Percentiles rank a stretch among this genome's conserved stretches.
Conservation (phyloP, 2,888 invertebrate genomes). For the Pomacea canaliculata region DNA sequence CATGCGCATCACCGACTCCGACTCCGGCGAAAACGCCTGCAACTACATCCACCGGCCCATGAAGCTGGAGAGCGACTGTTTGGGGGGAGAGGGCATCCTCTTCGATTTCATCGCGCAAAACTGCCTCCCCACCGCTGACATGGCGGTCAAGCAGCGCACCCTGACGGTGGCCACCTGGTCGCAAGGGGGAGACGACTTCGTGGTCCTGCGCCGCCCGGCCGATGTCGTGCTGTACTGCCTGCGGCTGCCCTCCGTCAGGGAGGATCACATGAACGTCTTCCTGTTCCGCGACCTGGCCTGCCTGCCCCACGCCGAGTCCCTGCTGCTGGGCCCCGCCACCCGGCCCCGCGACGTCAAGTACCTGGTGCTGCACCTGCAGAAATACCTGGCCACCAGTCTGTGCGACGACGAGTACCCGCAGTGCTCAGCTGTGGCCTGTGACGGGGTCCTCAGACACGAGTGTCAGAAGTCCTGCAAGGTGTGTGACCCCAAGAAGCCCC, state of each 20-base stretch:
- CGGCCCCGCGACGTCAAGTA: conserved; percentile 23
- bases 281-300: conserved; percentile 53
- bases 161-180: conserved; percentile 52
- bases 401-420: conserved; percentile 59
- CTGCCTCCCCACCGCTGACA: conserved; percentile 44
- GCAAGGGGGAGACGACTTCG: conserved; percentile 42
- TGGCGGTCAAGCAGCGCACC: conserved; percentile 45
- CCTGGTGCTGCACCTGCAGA: conserved; percentile 44
- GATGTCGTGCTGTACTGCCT: conserved; percentile 49
- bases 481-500: conserved; percentile 45
- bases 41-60: conserved; percentile 59
- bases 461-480: conserved; percentile 55
- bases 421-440: conserved; percentile 51
- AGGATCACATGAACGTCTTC: conserved; percentile 24
- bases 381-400: conserved; percentile 39
- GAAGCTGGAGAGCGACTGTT: conserved; percentile 61
- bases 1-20: conserved; percentile 45
- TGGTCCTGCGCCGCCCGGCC: conserved; percentile 41
- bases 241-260: conserved; percentile 36
- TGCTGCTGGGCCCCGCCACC: not conserved
- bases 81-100: conserved; percentile 55
- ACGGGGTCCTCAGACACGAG: conserved; percentile 41
- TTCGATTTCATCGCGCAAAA: conserved; percentile 51
- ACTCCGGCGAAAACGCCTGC: conserved; percentile 45
- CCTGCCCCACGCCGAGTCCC: conserved; percentile 6